These are phyloP conservation scores for Tanypteryx hageni DNA, from an alignment of 2,888 invertebrate genomes.

Conservation along the genomic window DNA sequence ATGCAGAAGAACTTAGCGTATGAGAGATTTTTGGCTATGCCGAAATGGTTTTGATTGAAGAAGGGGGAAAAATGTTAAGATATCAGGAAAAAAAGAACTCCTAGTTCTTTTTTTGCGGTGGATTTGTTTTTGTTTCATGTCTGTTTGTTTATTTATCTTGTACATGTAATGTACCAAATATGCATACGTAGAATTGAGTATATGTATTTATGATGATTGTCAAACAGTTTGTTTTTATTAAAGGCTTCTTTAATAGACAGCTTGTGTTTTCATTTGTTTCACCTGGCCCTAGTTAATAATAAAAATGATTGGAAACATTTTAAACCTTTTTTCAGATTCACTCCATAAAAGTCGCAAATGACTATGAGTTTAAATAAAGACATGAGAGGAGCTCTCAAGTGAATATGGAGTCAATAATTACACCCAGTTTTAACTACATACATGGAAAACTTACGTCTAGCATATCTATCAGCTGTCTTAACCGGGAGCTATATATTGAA, in stretches of 20 bases:
- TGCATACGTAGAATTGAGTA: constrained; percentile 67
- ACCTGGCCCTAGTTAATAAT: background rate
- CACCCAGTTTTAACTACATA: too few species aligned
- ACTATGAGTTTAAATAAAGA: too few species aligned
- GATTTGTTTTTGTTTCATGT: constrained; percentile 67
- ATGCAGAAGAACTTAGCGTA: background rate
- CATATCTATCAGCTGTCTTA: too few species aligned
- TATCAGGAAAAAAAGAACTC: constrained; percentile 57
- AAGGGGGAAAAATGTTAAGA: constrained; percentile 37
- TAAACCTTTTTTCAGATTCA: too few species aligned
- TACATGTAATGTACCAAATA: constrained; percentile 69
- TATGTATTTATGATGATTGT: constrained; percentile 69
- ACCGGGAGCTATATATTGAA: too few species aligned
- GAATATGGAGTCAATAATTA: too few species aligned
- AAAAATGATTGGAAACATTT: too few species aligned
- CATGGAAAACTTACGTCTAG: too few species aligned
- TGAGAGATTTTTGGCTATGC: constrained; percentile 3
- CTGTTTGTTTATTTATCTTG: constrained; percentile 68
- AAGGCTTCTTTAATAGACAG: constrained; percentile 69
- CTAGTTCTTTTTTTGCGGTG: constrained; percentile 59
- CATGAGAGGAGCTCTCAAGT: too few species aligned
- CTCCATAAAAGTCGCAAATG: too few species aligned
- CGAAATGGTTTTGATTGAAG: constrained; percentile 31
- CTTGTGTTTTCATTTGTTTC: constrained; percentile 46
- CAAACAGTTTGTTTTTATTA: constrained; percentile 69